These are phyloP conservation scores for Helleia helle DNA, from an alignment of 2,888 invertebrate species.

Conservation along the genomic window DNA sequence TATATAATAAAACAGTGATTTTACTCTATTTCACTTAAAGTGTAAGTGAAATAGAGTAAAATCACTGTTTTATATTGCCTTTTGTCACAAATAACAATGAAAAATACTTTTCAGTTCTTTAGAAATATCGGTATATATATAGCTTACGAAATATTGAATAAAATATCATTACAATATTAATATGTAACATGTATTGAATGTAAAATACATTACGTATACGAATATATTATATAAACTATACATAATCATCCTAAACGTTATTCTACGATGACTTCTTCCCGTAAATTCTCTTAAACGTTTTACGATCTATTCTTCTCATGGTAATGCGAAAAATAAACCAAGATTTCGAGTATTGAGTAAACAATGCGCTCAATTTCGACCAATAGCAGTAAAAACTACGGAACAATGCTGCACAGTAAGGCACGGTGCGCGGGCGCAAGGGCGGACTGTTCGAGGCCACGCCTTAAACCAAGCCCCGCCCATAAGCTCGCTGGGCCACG, in stretches of 20 bases:
- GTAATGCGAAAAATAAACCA: constrained; percentile 7
- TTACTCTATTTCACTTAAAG: too few species aligned
- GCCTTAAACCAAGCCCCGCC: constrained; percentile 40
- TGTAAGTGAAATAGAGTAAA: too few species aligned
- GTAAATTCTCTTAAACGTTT: background rate
- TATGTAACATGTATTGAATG: too few species aligned
- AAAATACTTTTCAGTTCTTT: too few species aligned
- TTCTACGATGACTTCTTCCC: background rate
- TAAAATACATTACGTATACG: background rate
- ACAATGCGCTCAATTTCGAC: constrained; percentile 21
- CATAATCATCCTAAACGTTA: background rate
- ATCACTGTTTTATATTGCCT: too few species aligned
- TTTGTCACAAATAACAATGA: too few species aligned
- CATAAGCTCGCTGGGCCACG: constrained; percentile 25
- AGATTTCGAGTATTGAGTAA: constrained; percentile 16
- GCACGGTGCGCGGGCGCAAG: constrained; percentile 42
- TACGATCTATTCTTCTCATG: background rate
- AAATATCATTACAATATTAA: too few species aligned
- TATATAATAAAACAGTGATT: too few species aligned
- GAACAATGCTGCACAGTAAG: constrained; percentile 56
- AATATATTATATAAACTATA: background rate
- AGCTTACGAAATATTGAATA: too few species aligned
- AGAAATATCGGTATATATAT: too few species aligned
- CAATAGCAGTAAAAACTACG: constrained; percentile 26
- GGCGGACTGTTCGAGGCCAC: constrained; percentile 45